Percentiles rank a stretch among this genome's conserved stretches.
phyloP scores from a whole-genome alignment of 2,888 invertebrate species.

The Agrilus mali region DNA sequence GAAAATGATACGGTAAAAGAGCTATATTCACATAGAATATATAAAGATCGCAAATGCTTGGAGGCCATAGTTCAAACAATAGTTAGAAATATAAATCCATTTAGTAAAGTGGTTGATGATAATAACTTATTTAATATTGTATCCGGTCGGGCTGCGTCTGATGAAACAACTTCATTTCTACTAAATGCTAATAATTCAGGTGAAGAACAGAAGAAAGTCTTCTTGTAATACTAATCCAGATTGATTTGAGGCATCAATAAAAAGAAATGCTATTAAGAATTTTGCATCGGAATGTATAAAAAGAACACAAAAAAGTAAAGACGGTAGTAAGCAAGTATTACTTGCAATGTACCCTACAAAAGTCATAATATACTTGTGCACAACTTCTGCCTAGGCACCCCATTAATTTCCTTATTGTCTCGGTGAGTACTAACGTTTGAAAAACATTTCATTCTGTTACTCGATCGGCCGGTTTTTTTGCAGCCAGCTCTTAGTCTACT shows the following conservation, averaged over 20 bases:
- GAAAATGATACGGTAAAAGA: slow-evolving; percentile 16
- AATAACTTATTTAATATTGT: slow-evolving; percentile 15
- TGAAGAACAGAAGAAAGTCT: slow-evolving; percentile 11
- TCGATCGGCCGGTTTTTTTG: too few relatives aligned
- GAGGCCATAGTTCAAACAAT: slow-evolving; percentile 10
- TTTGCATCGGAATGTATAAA: slow-evolving; percentile 18
- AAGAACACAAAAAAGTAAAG: slow-evolving; percentile 7
- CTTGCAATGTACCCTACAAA: too few relatives aligned
- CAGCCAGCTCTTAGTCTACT: too few relatives aligned
- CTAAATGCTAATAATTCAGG: slow-evolving; percentile 16
- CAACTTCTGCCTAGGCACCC: too few relatives aligned
- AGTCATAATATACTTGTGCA: too few relatives aligned
- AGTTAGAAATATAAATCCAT: slow-evolving; percentile 12
- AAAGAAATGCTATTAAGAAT: slow-evolving; percentile 19
- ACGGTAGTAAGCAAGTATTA: slow-evolving; percentile 13
- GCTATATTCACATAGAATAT: slow-evolving; percentile 12
- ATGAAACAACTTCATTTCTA: slow-evolving; percentile 16
- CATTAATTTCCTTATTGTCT: too few relatives aligned
- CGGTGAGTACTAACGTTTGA: too few relatives aligned
- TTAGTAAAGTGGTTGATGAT: slow-evolving; percentile 8
- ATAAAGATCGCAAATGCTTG: slow-evolving; percentile 12
- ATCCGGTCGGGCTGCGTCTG: slow-evolving; percentile 19
- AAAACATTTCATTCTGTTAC: too few relatives aligned
- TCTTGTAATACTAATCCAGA: background rate
- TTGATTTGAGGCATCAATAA: slow-evolving; percentile 20